These are phyloP conservation scores for Metallyticus violacea DNA, from an alignment of 2,888 invertebrate genomes.

Conservation along the genomic window DNA sequence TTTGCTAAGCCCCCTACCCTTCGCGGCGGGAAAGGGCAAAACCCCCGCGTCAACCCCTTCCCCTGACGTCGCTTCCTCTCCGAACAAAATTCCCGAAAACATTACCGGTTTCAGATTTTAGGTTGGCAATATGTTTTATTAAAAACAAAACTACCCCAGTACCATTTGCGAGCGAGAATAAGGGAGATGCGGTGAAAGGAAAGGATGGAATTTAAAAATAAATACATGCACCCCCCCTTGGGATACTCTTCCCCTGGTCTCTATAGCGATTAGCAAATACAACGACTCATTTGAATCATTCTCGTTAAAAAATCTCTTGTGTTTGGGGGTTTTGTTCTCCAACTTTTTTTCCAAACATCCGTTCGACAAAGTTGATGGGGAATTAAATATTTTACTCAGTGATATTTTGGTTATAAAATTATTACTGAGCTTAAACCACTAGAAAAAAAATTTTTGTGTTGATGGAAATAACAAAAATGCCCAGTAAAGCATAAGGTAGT, in stretches of 20 bases:
- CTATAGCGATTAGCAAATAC: neutral
- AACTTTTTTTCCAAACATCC: neutral
- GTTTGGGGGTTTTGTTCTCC: neutral
- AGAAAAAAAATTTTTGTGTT: neutral
- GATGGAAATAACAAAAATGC: no score
- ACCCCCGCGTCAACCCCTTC: no score
- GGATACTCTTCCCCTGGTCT: neutral
- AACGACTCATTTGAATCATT: neutral
- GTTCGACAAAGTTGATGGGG: neutral
- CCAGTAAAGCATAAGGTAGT: no score
- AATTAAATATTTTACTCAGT: neutral
- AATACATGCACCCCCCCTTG: neutral
- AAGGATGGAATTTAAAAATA: neutral
- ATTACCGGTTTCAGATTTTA: conserved; percentile 10
- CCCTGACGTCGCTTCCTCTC: neutral
- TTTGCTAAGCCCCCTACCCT: neutral
- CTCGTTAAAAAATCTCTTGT: neutral
- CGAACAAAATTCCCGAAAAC: conserved; percentile 7
- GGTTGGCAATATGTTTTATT: neutral
- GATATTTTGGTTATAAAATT: neutral
- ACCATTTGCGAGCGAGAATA: neutral
- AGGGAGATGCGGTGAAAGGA: neutral
- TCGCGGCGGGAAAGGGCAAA: neutral
- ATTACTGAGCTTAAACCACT: neutral
- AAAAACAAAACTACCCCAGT: neutral